These are phyloP conservation scores for Cisticola juncidis DNA, from an alignment of 2,113 vertebrate genomes.

Conservation along the genomic window DNA sequence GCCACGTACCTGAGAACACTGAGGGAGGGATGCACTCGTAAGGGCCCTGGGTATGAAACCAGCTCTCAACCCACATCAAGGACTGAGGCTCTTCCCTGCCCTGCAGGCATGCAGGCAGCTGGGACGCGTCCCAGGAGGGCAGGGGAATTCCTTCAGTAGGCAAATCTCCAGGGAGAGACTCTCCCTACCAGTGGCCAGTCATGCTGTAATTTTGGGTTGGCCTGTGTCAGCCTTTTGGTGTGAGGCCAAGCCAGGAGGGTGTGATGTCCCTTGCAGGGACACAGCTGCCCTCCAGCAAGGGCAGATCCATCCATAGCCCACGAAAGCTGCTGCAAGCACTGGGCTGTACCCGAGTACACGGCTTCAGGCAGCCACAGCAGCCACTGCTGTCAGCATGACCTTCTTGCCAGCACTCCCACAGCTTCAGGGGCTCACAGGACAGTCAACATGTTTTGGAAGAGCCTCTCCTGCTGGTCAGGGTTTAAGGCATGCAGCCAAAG, in stretches of 20 bases:
- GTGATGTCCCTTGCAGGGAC: background rate
- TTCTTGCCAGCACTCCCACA: background rate
- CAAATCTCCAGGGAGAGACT: background rate
- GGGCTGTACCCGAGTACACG: background rate
- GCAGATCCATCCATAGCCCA: background rate
- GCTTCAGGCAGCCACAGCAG: background rate
- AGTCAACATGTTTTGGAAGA: background rate
- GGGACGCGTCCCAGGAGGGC: fast-evolving
- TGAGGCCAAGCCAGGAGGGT: background rate
- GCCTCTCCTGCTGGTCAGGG: background rate
- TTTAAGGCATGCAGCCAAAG: background rate
- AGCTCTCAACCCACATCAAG: background rate
- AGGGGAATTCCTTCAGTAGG: background rate
- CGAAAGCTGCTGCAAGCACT: background rate
- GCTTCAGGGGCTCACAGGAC: background rate
- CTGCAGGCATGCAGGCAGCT: background rate
- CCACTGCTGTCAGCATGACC: background rate
- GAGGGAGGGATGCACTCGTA: background rate
- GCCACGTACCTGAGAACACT: background rate
- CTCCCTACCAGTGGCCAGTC: background rate
- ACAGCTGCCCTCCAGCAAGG: background rate
- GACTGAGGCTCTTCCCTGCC: background rate
- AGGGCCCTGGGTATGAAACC: background rate
- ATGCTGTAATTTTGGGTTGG: background rate
- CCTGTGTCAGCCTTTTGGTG: background rate